These are phyloP conservation scores for Drepanosiphum platanoidis DNA, from an alignment of 2,888 invertebrate genomes.

Conservation along the genomic window DNA sequence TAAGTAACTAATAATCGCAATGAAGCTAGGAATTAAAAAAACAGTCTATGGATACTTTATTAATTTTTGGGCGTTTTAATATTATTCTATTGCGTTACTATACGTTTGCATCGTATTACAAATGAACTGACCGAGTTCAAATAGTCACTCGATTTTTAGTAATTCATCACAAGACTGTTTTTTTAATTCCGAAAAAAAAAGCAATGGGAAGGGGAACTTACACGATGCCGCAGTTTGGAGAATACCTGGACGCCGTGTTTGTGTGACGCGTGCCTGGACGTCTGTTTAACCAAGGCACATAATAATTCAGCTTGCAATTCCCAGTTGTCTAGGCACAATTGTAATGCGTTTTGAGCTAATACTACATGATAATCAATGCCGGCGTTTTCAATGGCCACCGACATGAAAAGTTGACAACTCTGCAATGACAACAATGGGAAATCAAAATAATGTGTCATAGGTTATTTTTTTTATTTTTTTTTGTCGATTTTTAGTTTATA, in stretches of 20 bases:
- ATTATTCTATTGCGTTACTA: not conserved
- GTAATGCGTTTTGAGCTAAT: slow-evolving; percentile 93
- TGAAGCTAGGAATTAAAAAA: slow-evolving; percentile 53
- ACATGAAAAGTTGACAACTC: slow-evolving; percentile 96
- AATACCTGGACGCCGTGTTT: slow-evolving; percentile 86
- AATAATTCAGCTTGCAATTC: slow-evolving; percentile 94
- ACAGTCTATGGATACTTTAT: slow-evolving; percentile 23
- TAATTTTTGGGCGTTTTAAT: not conserved
- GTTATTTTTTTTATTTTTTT: not conserved
- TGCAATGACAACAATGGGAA: slow-evolving; percentile 67
- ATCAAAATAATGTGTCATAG: not conserved
- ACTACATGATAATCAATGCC: slow-evolving; percentile 98
- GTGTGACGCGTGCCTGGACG: slow-evolving; percentile 83
- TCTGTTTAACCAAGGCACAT: slow-evolving; percentile 91
- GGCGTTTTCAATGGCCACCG: slow-evolving; percentile 92
- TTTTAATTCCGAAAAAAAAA: slow-evolving; percentile 62
- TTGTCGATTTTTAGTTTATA: too few species aligned
- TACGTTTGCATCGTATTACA: too few species aligned
- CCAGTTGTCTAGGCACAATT: slow-evolving; percentile 87
- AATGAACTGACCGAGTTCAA: too few species aligned
- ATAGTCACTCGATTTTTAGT: too few species aligned
- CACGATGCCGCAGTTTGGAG: slow-evolving; percentile 70
- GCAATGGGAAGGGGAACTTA: slow-evolving; percentile 66
- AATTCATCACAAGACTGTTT: not conserved
- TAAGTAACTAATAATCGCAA: slow-evolving; percentile 37